Percentiles rank a stretch among this genome's conserved stretches.
Conservation (phyloP, 2,888 invertebrate genomes). For the Cosmia pyralina region DNA sequence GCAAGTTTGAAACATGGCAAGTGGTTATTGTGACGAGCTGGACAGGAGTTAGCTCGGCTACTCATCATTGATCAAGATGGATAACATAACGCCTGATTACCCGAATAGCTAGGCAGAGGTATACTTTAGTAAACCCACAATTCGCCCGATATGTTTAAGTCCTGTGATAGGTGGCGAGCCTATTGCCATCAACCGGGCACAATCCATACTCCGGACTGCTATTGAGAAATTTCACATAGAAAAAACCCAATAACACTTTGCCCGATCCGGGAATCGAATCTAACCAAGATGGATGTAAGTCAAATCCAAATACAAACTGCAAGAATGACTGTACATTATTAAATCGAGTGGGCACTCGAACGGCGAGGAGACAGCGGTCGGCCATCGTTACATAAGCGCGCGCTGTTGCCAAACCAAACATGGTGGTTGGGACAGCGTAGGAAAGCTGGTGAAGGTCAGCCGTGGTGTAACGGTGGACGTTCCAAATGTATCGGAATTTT, state of each 20-base stretch:
- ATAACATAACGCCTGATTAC: not conserved
- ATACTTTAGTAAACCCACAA: not conserved
- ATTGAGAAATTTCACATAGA: not conserved
- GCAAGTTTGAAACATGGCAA: not conserved
- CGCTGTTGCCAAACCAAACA: constrained; percentile 58
- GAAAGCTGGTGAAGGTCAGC: constrained; percentile 69
- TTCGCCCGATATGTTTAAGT: not conserved
- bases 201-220: not conserved
- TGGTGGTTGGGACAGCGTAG: constrained; percentile 61
- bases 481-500: constrained; percentile 51
- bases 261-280: no score
- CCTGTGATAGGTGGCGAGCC: not conserved
- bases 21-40: not conserved
- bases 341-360: constrained; percentile 10
- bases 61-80: not conserved
- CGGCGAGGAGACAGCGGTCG: constrained; percentile 38
- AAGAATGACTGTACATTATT: constrained; percentile 24
- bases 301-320: not conserved
- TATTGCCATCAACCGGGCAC: not conserved
- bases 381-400: constrained; percentile 56
- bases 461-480: constrained; percentile 59
- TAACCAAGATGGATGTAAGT: no score
- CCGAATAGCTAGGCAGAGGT: not conserved
- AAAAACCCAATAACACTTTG: not conserved
- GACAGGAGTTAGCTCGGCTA: not conserved